Percentiles rank a stretch among this genome's conserved stretches.
These are phyloP conservation scores for Pandemis corylana DNA, from an alignment of 2,888 invertebrate genomes.

Conservation along the genomic window DNA sequence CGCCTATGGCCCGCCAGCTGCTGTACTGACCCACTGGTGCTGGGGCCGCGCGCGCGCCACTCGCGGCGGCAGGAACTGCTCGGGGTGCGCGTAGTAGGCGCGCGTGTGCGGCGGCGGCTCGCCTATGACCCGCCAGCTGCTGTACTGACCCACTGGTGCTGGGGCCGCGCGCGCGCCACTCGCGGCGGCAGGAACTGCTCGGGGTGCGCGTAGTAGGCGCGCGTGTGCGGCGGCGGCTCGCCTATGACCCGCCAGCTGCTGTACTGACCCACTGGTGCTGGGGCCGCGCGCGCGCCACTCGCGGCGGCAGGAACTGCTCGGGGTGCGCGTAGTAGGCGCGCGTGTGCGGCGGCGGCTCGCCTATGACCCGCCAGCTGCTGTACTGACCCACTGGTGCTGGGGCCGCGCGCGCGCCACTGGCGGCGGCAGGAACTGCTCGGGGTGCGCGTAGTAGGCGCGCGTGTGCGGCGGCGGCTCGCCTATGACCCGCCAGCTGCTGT, in stretches of 20 bases:
- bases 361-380: too few relatives aligned
- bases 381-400: slow-evolving; percentile 92
- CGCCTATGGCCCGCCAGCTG: slow-evolving; percentile 84
- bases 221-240: slow-evolving; percentile 90
- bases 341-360: too few relatives aligned
- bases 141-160: slow-evolving; percentile 91
- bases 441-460: slow-evolving; percentile 94
- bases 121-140: too few relatives aligned
- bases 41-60: too few relatives aligned
- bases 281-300: too few relatives aligned
- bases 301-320: too few relatives aligned
- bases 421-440: slow-evolving; percentile 95
- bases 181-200: slow-evolving; percentile 95
- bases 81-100: too few relatives aligned
- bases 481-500: slow-evolving; percentile 61
- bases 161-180: slow-evolving; percentile 90
- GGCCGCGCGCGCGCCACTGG: slow-evolving; percentile 91
- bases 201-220: slow-evolving; percentile 96
- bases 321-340: too few relatives aligned
- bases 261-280: too few relatives aligned
- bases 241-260: slow-evolving; percentile 81
- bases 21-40: too few relatives aligned
- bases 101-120: too few relatives aligned
- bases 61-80: too few relatives aligned
- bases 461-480: slow-evolving; percentile 92